Evolutionary conservation across 2,888 invertebrate species (phyloP).

Genomic region (Aspidiotus rigidus): DNA sequence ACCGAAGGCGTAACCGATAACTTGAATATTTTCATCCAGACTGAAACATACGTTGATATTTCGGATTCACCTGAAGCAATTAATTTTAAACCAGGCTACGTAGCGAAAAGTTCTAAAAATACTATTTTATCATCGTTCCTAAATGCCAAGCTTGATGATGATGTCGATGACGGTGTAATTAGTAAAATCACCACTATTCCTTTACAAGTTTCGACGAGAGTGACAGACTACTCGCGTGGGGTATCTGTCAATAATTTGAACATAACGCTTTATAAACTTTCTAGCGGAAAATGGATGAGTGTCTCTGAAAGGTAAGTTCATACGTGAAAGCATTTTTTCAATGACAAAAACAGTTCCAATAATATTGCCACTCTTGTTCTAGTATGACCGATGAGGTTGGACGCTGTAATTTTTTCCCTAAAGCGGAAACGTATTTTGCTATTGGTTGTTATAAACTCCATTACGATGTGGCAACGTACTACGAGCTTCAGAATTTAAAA

Average conservation of each 20-base stretch:
- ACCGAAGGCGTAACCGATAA: background rate
- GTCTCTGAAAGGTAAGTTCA: conserved; percentile 15
- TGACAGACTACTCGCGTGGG: conserved; percentile 24
- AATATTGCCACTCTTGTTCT: background rate
- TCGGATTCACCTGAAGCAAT: conserved; percentile 15
- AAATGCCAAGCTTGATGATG: background rate
- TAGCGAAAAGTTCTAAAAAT: conserved; percentile 6
- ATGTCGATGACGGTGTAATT: background rate
- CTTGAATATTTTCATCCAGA: conserved; percentile 13
- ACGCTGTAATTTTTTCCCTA: conserved; percentile 12
- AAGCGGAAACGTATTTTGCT: conserved; percentile 10
- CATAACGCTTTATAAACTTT: conserved; percentile 16
- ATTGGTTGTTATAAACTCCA: conserved; percentile 19
- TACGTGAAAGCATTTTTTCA: too few relatives aligned
- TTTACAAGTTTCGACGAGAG: conserved; percentile 14
- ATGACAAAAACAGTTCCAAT: background rate
- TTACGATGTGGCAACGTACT: conserved; percentile 18
- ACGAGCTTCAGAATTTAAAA: conserved; percentile 15
- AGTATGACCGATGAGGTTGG: conserved; percentile 18
- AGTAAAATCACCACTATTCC: conserved; percentile 20
- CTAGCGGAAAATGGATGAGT: conserved; percentile 16
- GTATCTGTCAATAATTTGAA: conserved; percentile 13
- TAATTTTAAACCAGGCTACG: conserved; percentile 17
- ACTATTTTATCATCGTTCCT: background rate
- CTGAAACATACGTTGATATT: conserved; percentile 15